Base-by-base conservation (phyloP, 2,888 invertebrate genomes). In the Hermodice carunculata region DNA sequence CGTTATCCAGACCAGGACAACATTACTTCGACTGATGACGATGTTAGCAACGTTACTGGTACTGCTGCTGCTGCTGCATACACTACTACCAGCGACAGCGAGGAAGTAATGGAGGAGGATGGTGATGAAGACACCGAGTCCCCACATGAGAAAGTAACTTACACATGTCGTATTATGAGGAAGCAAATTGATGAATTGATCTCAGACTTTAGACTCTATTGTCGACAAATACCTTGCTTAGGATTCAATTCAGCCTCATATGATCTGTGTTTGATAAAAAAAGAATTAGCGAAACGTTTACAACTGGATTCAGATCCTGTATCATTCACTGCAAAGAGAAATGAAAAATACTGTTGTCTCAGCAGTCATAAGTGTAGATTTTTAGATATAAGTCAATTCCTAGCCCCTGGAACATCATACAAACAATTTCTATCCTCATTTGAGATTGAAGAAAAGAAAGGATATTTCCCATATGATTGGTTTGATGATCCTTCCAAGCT, bases 381-480 rank as follows among this genome's bases (percentile, higher is more conserved):
- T 26, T n/a, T 57, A 3, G 57, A 43, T 22, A 43, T 57, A 5
- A 2, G 5, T 5, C 40, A 43, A n/a, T 57, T 26, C 43, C 24
- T 57, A 32, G 57, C 57, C 5, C 28, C 43, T 5, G 44, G 57
- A 2, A 43, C 29, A 14, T 24, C 17, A 5, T 57, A 57, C 28
- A 28, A 17, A 2, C 26, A 57, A 43, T 57, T 57, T 26, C 28
- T 57, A 3, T 43, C 28, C 19, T 42, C 57, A 3, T 57, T 29
- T 29, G 57, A 57, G 19, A n/a, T 29, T 17, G 2, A n/a, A 14
- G 57, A 42, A n/a, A 6, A 26, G 6, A 57, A 57, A 5, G 32
- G 57, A 4, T 57, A 37, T 24, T 57, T 57, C 26, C 57, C 57
- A 1, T 57, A 57, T 26, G 57, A 57, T 11, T 57, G 44, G 43